Conservation (phyloP, 2,113 vertebrate genomes). For the Burhinus bistriatus region DNA sequence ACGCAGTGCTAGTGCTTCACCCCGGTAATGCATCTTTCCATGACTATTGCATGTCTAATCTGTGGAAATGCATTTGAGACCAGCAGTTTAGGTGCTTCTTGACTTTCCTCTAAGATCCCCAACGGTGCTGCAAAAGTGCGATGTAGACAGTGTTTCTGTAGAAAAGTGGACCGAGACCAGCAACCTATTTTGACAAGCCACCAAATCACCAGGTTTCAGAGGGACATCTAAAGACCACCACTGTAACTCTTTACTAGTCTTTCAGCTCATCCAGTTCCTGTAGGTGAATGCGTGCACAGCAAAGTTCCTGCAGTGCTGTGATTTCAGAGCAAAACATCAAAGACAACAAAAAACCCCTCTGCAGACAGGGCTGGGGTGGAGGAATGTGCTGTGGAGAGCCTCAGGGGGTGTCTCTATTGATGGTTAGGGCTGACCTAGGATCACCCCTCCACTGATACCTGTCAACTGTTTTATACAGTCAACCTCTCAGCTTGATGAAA, state of each 20-base stretch:
- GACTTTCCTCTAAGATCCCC: background rate
- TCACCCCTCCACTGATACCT: background rate
- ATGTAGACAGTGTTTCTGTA: background rate
- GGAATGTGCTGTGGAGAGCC: background rate
- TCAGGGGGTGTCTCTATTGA: background rate
- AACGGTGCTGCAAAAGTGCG: background rate
- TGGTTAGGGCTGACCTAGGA: slow-evolving; percentile 1
- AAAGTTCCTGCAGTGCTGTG: background rate
- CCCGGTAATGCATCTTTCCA: background rate
- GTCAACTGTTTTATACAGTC: slow-evolving; percentile 14
- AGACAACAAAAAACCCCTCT: background rate
- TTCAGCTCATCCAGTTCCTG: background rate
- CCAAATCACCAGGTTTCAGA: background rate
- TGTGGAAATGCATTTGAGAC: background rate
- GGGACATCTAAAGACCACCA: background rate
- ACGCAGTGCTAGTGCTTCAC: background rate
- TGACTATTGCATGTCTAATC: background rate
- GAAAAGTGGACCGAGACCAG: background rate
- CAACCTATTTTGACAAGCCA: background rate
- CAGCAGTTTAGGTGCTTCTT: background rate
- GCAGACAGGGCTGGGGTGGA: background rate
- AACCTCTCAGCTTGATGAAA: slow-evolving; percentile 15
- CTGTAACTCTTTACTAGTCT: background rate
- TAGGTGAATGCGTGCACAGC: background rate
- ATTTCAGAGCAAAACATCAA: background rate